Evolutionary conservation across 2,113 vertebrate genomes (phyloP).

Genomic region (Meles meles): DNA sequence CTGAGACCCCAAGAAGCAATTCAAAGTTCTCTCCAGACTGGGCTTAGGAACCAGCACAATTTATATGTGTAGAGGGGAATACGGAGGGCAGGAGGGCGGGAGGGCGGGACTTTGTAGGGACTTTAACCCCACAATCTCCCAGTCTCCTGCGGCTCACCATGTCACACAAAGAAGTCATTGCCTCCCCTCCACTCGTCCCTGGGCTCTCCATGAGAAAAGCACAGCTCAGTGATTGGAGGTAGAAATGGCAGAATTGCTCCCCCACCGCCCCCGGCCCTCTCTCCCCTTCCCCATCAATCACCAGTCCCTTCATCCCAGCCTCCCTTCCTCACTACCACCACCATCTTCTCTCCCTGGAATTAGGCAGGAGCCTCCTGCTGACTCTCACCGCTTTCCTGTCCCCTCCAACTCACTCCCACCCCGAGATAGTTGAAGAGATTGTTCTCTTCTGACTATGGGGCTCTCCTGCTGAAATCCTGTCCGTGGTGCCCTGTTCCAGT

Average conservation of each 20-base stretch:
- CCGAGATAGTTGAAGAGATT: not conserved
- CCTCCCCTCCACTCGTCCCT: not conserved
- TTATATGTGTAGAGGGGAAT: not conserved
- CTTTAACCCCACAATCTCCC: not conserved
- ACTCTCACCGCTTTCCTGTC: not conserved
- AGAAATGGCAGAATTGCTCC: not conserved
- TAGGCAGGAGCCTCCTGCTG: not conserved
- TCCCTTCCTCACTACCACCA: no score
- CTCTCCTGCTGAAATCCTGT: not conserved
- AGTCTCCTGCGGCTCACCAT: not conserved
- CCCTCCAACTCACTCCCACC: not conserved
- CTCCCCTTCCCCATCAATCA: not conserved
- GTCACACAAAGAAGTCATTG: not conserved
- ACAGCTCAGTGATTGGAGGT: not conserved
- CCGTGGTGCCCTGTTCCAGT: rapidly evolving
- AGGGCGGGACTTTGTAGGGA: no score
- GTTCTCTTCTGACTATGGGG: not conserved
- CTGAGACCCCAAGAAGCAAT: not conserved
- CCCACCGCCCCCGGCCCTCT: not conserved
- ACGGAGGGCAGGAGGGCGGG: not conserved
- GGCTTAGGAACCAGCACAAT: not conserved
- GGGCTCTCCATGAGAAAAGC: not conserved
- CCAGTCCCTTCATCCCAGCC: not conserved
- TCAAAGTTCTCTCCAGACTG: not conserved
- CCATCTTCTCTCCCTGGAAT: not conserved